Percentiles rank a stretch among this genome's conserved stretches.
Evolutionary conservation across 1,140 invertebrate genomes (phyloP).

Genomic region (Cotesia typhae): DNA sequence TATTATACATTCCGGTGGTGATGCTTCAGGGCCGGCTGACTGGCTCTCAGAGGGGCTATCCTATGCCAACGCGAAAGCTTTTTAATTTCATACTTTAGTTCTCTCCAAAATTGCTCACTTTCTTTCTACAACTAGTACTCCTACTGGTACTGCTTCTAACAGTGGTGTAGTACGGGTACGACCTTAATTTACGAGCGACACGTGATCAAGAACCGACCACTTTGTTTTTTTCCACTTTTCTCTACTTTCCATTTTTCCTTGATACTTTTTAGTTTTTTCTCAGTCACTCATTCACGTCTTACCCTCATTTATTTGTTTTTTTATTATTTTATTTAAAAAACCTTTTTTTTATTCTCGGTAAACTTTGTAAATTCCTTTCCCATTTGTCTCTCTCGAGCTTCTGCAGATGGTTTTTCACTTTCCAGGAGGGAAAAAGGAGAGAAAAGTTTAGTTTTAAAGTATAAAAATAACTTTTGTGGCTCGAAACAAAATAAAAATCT

Average conservation of each 20-base stretch:
- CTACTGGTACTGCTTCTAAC: background rate
- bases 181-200: conserved; percentile 34
- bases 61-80: conserved; percentile 25
- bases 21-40: background rate
- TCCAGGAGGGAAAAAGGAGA: conserved; percentile 13
- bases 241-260: conserved; percentile 23
- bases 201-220: conserved; percentile 30
- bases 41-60: background rate
- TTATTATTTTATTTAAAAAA: conserved; percentile 17
- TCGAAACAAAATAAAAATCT: background rate
- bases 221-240: conserved; percentile 28
- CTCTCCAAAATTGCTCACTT: conserved; percentile 9
- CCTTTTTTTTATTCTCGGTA: conserved; percentile 1
- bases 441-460: background rate
- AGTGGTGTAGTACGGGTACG: background rate
- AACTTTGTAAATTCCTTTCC: conserved; percentile 24
- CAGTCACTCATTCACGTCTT: conserved; percentile 6
- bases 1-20: background rate
- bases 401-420: conserved; percentile 20
- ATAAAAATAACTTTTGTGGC: background rate
- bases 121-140: background rate
- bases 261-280: conserved; percentile 9
- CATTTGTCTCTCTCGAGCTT: conserved; percentile 2
- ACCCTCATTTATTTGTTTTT: conserved; percentile 27
- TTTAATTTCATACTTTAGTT: conserved; percentile 43